Percentiles rank a stretch among this genome's conserved stretches.
phyloP scores from a whole-genome alignment of 2,888 invertebrate genomes.

The Lasioglossum vierecki region DNA sequence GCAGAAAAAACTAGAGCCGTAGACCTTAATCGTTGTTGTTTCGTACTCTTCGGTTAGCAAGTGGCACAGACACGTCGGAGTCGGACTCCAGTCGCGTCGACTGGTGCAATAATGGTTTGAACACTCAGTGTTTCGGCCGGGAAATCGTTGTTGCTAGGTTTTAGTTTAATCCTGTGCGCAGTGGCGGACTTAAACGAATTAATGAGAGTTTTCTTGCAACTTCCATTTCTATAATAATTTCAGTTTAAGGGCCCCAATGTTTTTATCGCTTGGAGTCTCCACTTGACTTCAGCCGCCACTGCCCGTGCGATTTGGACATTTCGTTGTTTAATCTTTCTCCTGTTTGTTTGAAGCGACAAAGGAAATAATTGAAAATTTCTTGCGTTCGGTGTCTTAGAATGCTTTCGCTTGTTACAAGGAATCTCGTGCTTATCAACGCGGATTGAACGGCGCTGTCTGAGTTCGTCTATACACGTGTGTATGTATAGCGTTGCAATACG shows the following conservation, averaged over 20 bases:
- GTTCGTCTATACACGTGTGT: not conserved
- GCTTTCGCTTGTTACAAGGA: conserved; percentile 44
- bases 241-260: too few species aligned
- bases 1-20: conserved; percentile 32
- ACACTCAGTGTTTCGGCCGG: conserved; percentile 4
- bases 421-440: conserved; percentile 36
- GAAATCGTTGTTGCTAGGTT: conserved; percentile 51
- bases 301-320: not conserved
- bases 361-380: not conserved
- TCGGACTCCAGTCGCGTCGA: conserved; percentile 6
- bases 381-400: conserved; percentile 4
- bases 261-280: too few species aligned
- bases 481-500: conserved; percentile 20
- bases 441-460: conserved; percentile 21
- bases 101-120: conserved; percentile 41
- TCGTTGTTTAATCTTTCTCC: not conserved
- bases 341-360: not conserved
- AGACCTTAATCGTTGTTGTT: conserved; percentile 8
- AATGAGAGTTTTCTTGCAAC: too few species aligned
- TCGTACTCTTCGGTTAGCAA: not conserved
- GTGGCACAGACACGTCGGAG: conserved; percentile 6
- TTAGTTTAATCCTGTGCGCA: conserved; percentile 16
- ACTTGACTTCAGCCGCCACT: too few species aligned
- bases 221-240: too few species aligned
- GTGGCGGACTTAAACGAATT: too few species aligned